Base-by-base conservation (phyloP, 2,797 vertebrate species). In the Falco rusticolus region DNA sequence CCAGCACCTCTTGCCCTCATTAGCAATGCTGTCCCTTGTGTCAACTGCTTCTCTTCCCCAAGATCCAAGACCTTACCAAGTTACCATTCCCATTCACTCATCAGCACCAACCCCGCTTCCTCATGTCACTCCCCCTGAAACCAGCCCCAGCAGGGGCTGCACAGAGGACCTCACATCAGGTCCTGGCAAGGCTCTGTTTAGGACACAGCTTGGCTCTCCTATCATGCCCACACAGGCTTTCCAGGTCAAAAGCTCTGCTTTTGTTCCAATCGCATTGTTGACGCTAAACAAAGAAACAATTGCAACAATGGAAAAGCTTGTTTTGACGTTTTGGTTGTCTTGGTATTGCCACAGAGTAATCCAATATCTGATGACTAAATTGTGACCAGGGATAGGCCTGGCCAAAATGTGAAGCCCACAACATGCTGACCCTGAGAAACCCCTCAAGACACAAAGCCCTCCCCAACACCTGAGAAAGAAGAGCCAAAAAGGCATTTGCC, bases 191-290 rank as follows among this genome's bases (percentile, higher is more conserved):
- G 31, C 28, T 70, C 14, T 1, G 0, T 50, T 65, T 45, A 60
- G 83, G 72, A 48, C 50, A 48, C 9, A 29, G 53, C 37, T 53
- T 33, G 29, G 10, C 45, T 84, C 33, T 86, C 39, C 53, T 60
- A 4, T 20, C 4, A 2, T 1, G 2, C 29, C 31, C 47, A 75
- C 1, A 0, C 18, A 79, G 13, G 3, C 5, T 84, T 57, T 69
- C 41, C 2, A 2, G n/a, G 22, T 81, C 53, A 89, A 26, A 10
- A 87, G 22, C 29, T 78, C 84, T 53, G 5, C 16, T 71, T 74
- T 83, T 86, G 16, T 85, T 89, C 24, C 59, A 65, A 2, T 24
- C 3, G 0, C 45, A 75, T 33, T 19, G 7, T 61, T 85, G 60
- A 60, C 26, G 47, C 22, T 61, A 78, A 78, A 60, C 20, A 69